Base-by-base conservation (phyloP, 1,140 invertebrate genomes). In the Mercenaria mercenaria region DNA sequence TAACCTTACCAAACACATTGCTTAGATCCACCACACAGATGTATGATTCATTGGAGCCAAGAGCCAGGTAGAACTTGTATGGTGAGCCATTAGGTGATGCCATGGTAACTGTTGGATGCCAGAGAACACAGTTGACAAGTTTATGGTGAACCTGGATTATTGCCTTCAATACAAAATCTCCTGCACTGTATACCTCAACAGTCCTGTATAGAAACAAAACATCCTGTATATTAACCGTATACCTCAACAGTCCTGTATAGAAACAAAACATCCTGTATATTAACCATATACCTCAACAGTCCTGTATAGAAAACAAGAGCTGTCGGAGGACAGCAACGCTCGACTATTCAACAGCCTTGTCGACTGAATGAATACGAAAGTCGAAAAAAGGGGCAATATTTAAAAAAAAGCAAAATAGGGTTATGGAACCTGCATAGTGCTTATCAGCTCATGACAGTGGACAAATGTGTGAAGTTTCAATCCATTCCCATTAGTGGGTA, bases 101-200 rank as follows among this genome's bases (percentile, higher is more conserved):
- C 26, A 96, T 95, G 0, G 96, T 97, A 88, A 97, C 97, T 72
- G 96, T 94, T 0, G 98, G 98, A 96, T 98, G 98, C 97, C 97
- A 98, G 1, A 95, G 95, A 0, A 98, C 94, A 77, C 96, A 96
- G 91, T 97, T 97, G 23, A 98, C 96, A 72, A 96, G 93, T 95
- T 97, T 98, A 80, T 96, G 96, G 90, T 96, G 95, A 6, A 95
- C 90, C 39, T 96, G 95, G 20, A 96, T 92, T 20, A 92, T 93
- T 89, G 90, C 93, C 26, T 96, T 6, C 10, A 95, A 89, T 34
- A 93, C 91, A 23, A 96, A 92, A 47, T 93, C 83, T 6, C 92
- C 90, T 23, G 92, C 72, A 3, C 80, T 52, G 86, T 86, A 94
- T 8, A 96, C 89, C 72, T 95, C 93, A 10, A 96, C 94, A 34